These are phyloP conservation scores for Pseudochromis fuscus DNA, from an alignment of 2,797 vertebrate species.

Conservation along the genomic window DNA sequence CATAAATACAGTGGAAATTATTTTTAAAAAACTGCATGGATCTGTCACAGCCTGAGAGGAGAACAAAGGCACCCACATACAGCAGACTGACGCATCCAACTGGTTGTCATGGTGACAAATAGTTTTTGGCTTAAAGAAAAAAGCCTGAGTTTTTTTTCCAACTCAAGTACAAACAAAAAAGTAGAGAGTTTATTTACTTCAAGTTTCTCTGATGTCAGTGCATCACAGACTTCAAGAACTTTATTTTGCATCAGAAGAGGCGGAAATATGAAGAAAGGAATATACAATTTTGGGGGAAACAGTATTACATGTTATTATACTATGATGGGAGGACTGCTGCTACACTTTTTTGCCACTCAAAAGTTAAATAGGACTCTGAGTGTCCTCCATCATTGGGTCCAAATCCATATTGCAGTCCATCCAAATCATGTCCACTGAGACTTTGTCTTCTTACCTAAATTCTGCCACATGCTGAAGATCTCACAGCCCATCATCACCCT, in stretches of 20 bases:
- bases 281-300: neutral
- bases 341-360: no score
- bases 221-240: neutral
- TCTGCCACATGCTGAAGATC: constrained; percentile 99
- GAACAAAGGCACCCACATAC: constrained; percentile 37
- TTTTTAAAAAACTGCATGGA: constrained; percentile 7
- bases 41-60: neutral
- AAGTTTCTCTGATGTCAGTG: neutral
- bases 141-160: constrained; percentile 6
- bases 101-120: constrained; percentile 46
- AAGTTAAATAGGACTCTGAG: no score
- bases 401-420: neutral
- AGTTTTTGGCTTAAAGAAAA: constrained; percentile 6
- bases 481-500: constrained; percentile 99
- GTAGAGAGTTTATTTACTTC: neutral
- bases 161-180: constrained; percentile 15
- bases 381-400: neutral
- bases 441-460: constrained; percentile 89
- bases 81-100: constrained; percentile 13
- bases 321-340: neutral
- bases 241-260: neutral
- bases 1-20: constrained; percentile 1
- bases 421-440: neutral
- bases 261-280: neutral
- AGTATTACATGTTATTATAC: neutral